Evolutionary conservation across 2,113 vertebrate genomes (phyloP).

Genomic region (Cyphomyrus discorhynchus): DNA sequence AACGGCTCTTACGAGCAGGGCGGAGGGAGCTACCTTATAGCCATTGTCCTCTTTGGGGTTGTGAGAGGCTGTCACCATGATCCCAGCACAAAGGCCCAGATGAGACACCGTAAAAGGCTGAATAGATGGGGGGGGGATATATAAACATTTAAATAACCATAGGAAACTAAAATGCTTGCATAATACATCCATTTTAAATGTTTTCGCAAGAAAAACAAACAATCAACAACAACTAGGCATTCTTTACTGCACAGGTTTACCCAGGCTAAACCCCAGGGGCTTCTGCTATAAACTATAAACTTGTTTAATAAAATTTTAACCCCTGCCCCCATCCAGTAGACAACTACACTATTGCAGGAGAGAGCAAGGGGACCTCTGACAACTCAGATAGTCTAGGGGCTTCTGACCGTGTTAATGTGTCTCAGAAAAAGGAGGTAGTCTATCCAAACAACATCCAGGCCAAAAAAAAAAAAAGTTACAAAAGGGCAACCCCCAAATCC

Average conservation of each 20-base stretch:
- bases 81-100: conserved; percentile 82
- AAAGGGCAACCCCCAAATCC: neutral
- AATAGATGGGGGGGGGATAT: conserved; percentile 3
- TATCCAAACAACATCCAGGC: neutral
- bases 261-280: neutral
- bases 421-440: neutral
- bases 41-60: conserved; percentile 97
- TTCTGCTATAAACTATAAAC: neutral
- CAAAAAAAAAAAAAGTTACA: neutral
- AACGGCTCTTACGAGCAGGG: neutral
- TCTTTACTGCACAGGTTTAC: neutral
- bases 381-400: neutral
- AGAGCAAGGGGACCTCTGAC: neutral
- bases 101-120: conserved; percentile 87
- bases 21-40: conserved; percentile 75
- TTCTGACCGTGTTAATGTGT: neutral
- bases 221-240: neutral
- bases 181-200: neutral
- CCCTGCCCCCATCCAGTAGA: neutral
- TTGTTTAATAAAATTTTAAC: neutral
- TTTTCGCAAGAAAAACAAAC: neutral
- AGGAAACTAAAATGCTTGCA: neutral
- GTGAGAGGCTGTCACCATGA: conserved; percentile 96
- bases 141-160: neutral
- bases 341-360: neutral